A percentile compares a stretch with the other conserved stretches of the same genome.
These are phyloP conservation scores for Corbicula japonica DNA, from an alignment of 2,888 invertebrate genomes.

Conservation along the genomic window DNA sequence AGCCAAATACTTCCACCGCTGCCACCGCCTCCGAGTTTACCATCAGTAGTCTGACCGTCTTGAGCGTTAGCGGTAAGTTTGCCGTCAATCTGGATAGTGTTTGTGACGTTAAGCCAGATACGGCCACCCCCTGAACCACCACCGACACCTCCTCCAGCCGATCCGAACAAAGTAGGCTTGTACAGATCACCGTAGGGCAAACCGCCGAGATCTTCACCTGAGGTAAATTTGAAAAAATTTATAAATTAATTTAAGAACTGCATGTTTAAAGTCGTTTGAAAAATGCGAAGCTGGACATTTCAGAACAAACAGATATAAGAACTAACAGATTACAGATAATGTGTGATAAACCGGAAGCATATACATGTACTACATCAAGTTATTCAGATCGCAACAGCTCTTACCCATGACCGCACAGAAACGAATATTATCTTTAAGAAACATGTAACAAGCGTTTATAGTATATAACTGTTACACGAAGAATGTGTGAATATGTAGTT, in stretches of 20 bases:
- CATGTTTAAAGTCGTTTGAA: too few relatives aligned
- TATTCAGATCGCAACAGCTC: too few relatives aligned
- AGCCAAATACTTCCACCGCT: slow-evolving; percentile 80
- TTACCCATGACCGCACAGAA: too few relatives aligned
- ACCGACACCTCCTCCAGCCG: slow-evolving; percentile 71
- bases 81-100: slow-evolving; percentile 78
- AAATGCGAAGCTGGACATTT: too few relatives aligned
- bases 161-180: slow-evolving; percentile 76
- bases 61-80: slow-evolving; percentile 72
- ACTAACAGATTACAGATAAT: too few relatives aligned
- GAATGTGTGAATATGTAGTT: too few relatives aligned
- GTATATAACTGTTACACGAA: too few relatives aligned
- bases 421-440: too few relatives aligned
- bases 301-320: too few relatives aligned
- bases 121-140: slow-evolving; percentile 79
- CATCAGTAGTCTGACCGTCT: slow-evolving; percentile 53
- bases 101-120: slow-evolving; percentile 78
- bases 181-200: slow-evolving; percentile 76
- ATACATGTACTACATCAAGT: too few relatives aligned
- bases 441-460: too few relatives aligned
- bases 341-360: too few relatives aligned
- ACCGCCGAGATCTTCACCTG: slow-evolving; percentile 66
- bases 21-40: slow-evolving; percentile 74
- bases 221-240: not conserved
- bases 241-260: not conserved